Evolutionary conservation across 2,797 vertebrate species (phyloP).

Genomic region (Spheniscus humboldti): DNA sequence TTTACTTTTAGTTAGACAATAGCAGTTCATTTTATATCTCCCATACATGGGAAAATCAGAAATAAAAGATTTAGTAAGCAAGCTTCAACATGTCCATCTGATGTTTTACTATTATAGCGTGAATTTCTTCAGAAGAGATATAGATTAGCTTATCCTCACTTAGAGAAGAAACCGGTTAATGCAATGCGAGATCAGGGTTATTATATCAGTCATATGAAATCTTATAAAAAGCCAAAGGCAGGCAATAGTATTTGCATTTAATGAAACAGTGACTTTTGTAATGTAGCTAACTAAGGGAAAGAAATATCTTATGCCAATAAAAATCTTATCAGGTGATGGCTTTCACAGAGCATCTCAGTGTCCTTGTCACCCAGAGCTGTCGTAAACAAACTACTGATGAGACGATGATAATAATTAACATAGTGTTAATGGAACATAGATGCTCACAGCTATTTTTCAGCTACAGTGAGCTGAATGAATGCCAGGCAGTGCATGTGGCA

Average conservation of each 20-base stretch:
- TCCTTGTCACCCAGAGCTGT: conserved; percentile 74
- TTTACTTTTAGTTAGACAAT: not conserved
- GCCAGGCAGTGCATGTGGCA: conserved; percentile 65
- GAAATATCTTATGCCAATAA: conserved; percentile 70
- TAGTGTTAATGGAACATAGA: conserved; percentile 70
- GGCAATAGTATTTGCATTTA: conserved; percentile 55
- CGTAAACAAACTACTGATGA: conserved; percentile 77
- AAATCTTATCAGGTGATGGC: conserved; percentile 74
- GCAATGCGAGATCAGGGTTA: not conserved
- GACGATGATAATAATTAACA: conserved; percentile 81
- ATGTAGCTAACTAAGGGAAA: conserved; percentile 64
- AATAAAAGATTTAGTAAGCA: not conserved
- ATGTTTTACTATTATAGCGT: not conserved
- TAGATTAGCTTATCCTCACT: not conserved
- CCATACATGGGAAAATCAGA: not conserved
- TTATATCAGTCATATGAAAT: conserved; percentile 30
- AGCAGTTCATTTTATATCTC: not conserved
- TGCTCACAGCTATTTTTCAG: conserved; percentile 74
- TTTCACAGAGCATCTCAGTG: conserved; percentile 71
- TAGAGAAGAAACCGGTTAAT: conserved; percentile 29
- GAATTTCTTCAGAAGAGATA: conserved; percentile 17
- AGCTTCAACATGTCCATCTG: not conserved
- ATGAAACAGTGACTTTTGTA: conserved; percentile 64
- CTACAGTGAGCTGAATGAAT: conserved; percentile 74
- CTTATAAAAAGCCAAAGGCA: conserved; percentile 43